A percentile compares a stretch with the other conserved stretches of the same genome.
Conservation (phyloP, 1,140 invertebrate species). For the Drosophila repleta region DNA sequence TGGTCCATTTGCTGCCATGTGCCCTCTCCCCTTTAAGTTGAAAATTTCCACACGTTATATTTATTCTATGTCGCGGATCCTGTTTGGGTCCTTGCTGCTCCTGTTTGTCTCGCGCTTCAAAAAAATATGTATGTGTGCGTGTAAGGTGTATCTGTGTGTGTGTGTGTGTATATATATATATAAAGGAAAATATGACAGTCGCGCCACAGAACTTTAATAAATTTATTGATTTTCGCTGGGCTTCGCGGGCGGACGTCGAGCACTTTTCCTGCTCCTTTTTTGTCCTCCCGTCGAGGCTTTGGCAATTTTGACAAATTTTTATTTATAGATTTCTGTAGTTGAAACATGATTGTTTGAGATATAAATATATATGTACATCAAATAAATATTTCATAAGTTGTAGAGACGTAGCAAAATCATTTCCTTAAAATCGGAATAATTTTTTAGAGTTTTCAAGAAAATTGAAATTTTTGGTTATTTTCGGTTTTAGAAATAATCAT, state of each 20-base stretch:
- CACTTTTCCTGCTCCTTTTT: slow-evolving; percentile 18
- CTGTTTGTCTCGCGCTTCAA: slow-evolving; percentile 21
- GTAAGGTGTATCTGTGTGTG: too few relatives aligned
- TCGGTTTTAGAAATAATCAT: too few relatives aligned
- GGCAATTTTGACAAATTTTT: neutral
- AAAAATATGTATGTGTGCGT: neutral
- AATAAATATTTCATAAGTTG: too few relatives aligned
- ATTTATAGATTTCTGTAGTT: too few relatives aligned
- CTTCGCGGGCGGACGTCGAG: slow-evolving; percentile 11
- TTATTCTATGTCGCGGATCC: slow-evolving; percentile 22
- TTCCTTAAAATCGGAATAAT: too few relatives aligned
- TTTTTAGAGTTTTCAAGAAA: too few relatives aligned
- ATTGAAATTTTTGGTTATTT: too few relatives aligned
- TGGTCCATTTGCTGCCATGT: slow-evolving; percentile 19
- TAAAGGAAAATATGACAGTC: slow-evolving; percentile 16
- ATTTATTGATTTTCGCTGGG: slow-evolving; percentile 74
- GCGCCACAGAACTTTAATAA: slow-evolving; percentile 67
- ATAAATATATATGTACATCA: too few relatives aligned
- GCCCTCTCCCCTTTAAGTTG: slow-evolving; percentile 48
- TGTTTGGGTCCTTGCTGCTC: neutral
- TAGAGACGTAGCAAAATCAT: too few relatives aligned
- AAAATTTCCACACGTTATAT: slow-evolving; percentile 58
- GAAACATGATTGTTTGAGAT: too few relatives aligned
- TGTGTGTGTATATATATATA: neutral
- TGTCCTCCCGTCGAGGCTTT: neutral